phyloP scores from a whole-genome alignment of 53 echinoderm and acorn worm species.

The Apostichopus leukothele region DNA sequence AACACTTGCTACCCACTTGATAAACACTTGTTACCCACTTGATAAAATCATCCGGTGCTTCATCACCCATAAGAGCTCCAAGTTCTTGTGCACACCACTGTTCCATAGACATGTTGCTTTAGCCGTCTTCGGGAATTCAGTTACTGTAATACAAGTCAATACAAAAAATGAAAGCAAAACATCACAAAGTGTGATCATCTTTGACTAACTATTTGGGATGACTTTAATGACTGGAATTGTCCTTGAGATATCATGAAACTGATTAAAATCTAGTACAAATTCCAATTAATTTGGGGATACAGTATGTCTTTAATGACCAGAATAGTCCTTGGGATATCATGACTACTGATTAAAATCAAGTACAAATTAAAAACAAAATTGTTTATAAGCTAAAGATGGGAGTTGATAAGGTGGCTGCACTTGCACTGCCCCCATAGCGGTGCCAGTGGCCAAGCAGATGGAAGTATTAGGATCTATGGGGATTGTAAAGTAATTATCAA shows the following conservation, averaged over 20 bases:
- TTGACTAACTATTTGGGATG: no score
- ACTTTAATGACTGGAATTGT: no score
- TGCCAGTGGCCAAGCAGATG: conserved; percentile 40
- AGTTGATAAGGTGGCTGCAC: no score
- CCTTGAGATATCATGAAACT: no score
- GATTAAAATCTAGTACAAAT: no score
- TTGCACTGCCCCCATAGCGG: conserved; percentile 48
- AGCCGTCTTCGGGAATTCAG: not conserved
- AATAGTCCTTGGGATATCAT: no score
- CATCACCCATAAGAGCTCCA: conserved; percentile 40
- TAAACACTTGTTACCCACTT: conserved; percentile 14
- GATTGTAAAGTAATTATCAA: conserved; percentile 53
- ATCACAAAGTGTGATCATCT: not conserved
- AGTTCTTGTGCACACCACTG: conserved; percentile 64
- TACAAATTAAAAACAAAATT: no score
- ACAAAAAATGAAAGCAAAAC: not conserved
- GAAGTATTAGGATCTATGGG: conserved; percentile 45
- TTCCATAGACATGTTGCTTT: conserved; percentile 6
- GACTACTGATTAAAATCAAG: no score
- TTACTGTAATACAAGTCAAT: not conserved
- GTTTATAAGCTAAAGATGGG: no score
- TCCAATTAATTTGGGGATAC: no score
- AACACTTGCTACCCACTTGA: not conserved
- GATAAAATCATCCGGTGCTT: conserved; percentile 56
- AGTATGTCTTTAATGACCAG: no score